Percentiles rank a stretch among this genome's conserved stretches.
phyloP scores from a whole-genome alignment of 2,888 invertebrate species.

The Tetragonula carbonaria region DNA sequence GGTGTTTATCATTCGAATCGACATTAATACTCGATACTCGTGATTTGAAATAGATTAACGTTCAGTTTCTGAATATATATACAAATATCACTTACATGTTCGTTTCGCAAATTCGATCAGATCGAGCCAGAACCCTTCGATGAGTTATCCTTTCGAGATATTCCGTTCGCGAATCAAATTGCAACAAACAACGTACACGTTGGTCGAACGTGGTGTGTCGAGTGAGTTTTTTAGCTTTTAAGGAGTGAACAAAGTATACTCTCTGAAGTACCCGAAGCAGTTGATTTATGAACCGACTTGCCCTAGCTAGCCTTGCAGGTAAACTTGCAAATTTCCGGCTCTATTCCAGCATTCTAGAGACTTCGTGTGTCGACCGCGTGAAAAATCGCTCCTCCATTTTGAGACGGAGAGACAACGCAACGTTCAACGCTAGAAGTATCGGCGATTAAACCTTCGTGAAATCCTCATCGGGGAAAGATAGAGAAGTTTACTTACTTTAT shows the following conservation, averaged over 20 bases:
- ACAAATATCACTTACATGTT: background rate
- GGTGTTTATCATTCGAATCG: conserved; percentile 5
- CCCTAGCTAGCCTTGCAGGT: background rate
- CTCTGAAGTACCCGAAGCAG: background rate
- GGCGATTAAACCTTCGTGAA: too few relatives aligned
- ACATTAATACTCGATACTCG: conserved; percentile 2
- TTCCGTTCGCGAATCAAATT: background rate
- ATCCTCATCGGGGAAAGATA: too few relatives aligned
- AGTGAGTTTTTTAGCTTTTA: background rate
- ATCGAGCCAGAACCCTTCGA: background rate
- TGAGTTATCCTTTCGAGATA: background rate
- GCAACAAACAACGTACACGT: background rate
- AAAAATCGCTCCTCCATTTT: background rate
- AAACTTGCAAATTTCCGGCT: background rate
- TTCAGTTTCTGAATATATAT: background rate
- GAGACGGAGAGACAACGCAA: background rate
- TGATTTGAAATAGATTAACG: conserved; percentile 10
- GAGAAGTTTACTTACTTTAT: too few relatives aligned
- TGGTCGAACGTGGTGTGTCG: background rate
- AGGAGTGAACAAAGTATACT: too few relatives aligned
- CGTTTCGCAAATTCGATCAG: background rate
- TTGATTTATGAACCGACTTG: background rate
- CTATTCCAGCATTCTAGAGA: background rate
- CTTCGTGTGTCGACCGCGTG: background rate
- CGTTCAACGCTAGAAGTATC: too few relatives aligned